phyloP scores from a whole-genome alignment of 2,113 vertebrate genomes.

The Tragelaphus strepsiceros region DNA sequence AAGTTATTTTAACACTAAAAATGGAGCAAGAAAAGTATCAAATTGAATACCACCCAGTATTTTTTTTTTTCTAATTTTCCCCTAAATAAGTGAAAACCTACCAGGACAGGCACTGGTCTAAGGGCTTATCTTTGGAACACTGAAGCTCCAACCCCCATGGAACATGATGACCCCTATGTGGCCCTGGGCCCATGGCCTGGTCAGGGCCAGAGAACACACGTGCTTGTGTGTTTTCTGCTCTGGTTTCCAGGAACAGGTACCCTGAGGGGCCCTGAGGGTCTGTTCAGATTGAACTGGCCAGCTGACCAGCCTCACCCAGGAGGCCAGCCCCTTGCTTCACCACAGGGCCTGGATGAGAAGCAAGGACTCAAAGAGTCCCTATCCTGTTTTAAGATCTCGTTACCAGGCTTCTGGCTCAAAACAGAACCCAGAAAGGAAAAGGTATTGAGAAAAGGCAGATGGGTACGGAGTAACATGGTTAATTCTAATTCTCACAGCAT shows the following conservation, averaged over 20 bases:
- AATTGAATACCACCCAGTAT: background rate
- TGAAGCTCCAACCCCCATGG: accelerated
- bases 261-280: background rate
- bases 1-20: background rate
- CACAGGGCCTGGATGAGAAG: background rate
- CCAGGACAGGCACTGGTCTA: background rate
- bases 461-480: background rate
- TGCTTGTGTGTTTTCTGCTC: accelerated
- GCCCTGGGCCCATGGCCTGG: background rate
- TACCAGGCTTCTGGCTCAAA: background rate
- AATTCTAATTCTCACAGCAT: background rate
- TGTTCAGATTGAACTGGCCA: background rate
- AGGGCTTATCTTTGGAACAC: background rate
- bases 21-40: background rate
- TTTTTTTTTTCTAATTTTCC: background rate
- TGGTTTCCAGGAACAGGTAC: background rate
- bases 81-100: background rate
- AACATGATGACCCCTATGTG: accelerated
- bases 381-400: background rate
- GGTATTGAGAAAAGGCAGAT: background rate
- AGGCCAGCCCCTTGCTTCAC: background rate
- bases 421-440: background rate
- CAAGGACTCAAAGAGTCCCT: background rate
- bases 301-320: too few species aligned
- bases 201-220: too few species aligned